Conservation (phyloP, 2,888 invertebrate genomes). For the Spisula subtruncata region DNA sequence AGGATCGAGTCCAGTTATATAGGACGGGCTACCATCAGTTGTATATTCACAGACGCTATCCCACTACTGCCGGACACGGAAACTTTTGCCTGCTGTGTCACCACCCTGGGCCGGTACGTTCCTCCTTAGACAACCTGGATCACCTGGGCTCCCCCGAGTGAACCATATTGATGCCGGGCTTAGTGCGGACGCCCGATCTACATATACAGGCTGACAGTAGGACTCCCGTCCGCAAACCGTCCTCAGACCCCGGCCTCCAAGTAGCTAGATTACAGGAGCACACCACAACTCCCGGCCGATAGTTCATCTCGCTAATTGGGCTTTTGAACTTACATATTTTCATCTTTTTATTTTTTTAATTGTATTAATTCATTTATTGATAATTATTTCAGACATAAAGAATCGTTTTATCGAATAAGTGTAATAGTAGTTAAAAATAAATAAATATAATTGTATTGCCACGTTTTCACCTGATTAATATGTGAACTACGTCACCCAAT, state of each 20-base stretch:
- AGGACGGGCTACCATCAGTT: slow-evolving; percentile 92
- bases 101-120: slow-evolving; percentile 92
- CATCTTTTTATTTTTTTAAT: neutral
- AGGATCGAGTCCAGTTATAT: slow-evolving; percentile 93
- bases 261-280: slow-evolving; percentile 99
- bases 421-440: too few relatives aligned
- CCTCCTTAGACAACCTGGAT: slow-evolving; percentile 98
- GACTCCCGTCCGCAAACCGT: slow-evolving; percentile 96
- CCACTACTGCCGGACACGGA: slow-evolving; percentile 99
- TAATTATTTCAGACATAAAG: too few relatives aligned
- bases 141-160: slow-evolving; percentile 93
- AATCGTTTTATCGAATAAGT: too few relatives aligned
- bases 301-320: neutral
- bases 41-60: slow-evolving; percentile 98
- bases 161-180: slow-evolving; percentile 99
- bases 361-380: too few relatives aligned
- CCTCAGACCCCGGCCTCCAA: slow-evolving; percentile 96
- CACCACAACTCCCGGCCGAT: slow-evolving; percentile 93
- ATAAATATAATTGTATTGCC: too few relatives aligned
- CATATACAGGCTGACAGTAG: slow-evolving; percentile 91
- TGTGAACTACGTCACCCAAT: too few relatives aligned
- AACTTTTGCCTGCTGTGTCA: slow-evolving; percentile 98
- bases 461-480: too few relatives aligned
- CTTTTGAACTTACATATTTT: neutral
- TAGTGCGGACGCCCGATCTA: slow-evolving; percentile 96